phyloP scores from a whole-genome alignment of 1,140 invertebrate species.

The Conopomorpha cramerella region DNA sequence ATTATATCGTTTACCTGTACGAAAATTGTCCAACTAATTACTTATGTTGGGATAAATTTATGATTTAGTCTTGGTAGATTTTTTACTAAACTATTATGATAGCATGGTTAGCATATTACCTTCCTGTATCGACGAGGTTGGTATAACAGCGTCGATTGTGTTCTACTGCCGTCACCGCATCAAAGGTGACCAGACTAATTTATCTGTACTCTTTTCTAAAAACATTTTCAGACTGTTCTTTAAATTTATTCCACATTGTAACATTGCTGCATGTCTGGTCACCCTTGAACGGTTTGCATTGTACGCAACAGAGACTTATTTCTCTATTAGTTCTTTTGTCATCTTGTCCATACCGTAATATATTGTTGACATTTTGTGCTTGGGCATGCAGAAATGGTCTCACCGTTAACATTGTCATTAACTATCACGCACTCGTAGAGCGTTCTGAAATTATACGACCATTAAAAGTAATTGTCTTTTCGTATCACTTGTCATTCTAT shows the following conservation, averaged over 20 bases:
- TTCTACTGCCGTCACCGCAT: conserved; percentile 28
- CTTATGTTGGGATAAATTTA: too few relatives aligned
- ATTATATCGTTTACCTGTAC: too few relatives aligned
- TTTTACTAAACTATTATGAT: conserved; percentile 9
- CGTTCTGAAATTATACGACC: too few relatives aligned
- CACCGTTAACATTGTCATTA: conserved; percentile 20
- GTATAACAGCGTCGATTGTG: conserved; percentile 16
- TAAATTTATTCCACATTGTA: conserved; percentile 1
- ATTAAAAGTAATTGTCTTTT: too few relatives aligned
- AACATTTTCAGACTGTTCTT: conserved; percentile 3
- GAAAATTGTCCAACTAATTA: too few relatives aligned
- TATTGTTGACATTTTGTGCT: conserved; percentile 42
- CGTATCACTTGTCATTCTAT: too few relatives aligned
- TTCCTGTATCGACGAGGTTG: conserved; percentile 48
- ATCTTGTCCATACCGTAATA: conserved; percentile 21
- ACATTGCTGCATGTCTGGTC: conserved; percentile 58
- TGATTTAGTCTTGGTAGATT: too few relatives aligned
- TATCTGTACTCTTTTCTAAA: conserved; percentile 2
- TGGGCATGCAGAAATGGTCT: conserved; percentile 58
- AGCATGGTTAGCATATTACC: conserved; percentile 33
- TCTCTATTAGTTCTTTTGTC: conserved; percentile 19
- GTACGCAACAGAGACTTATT: conserved; percentile 16
- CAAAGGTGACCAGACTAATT: conserved; percentile 49
- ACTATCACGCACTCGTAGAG: too few relatives aligned
- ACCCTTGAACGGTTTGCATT: conserved; percentile 29